Evolutionary conservation across 2,797 vertebrate species (phyloP).

Genomic region (Melopsittacus undulatus): DNA sequence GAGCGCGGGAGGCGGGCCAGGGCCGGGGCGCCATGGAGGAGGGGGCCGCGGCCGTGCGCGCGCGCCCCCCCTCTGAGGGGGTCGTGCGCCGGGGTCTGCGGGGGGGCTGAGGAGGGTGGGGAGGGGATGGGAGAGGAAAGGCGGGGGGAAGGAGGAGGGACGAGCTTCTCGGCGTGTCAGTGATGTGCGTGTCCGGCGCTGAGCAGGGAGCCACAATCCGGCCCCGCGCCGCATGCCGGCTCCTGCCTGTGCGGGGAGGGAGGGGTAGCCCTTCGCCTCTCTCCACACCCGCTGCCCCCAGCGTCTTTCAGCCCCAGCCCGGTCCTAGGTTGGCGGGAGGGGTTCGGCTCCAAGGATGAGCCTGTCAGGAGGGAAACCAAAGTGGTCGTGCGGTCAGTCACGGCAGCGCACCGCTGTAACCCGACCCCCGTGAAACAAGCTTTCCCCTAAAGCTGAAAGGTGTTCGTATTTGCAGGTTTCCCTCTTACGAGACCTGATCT

Average conservation of each 20-base stretch:
- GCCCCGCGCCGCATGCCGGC: no score
- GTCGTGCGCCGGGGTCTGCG: background rate
- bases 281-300: rapidly evolving
- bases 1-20: slow-evolving; percentile 63
- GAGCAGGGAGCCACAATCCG: background rate
- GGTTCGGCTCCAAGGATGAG: background rate
- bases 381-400: background rate
- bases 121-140: rapidly evolving
- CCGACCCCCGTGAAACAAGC: background rate
- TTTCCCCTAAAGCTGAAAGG: background rate
- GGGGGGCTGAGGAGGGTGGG: no score
- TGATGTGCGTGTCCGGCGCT: background rate
- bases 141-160: background rate
- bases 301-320: background rate
- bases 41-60: background rate
- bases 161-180: background rate
- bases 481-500: slow-evolving; percentile 90
- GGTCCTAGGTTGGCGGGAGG: background rate
- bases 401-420: background rate
- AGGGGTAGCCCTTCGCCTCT: no score
- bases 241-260: background rate
- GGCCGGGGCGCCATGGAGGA: background rate
- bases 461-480: slow-evolving; percentile 82
- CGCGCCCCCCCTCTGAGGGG: no score
- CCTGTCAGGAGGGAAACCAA: rapidly evolving